phyloP scores from a whole-genome alignment of 2,888 invertebrate genomes.

The Allygus modestus region DNA sequence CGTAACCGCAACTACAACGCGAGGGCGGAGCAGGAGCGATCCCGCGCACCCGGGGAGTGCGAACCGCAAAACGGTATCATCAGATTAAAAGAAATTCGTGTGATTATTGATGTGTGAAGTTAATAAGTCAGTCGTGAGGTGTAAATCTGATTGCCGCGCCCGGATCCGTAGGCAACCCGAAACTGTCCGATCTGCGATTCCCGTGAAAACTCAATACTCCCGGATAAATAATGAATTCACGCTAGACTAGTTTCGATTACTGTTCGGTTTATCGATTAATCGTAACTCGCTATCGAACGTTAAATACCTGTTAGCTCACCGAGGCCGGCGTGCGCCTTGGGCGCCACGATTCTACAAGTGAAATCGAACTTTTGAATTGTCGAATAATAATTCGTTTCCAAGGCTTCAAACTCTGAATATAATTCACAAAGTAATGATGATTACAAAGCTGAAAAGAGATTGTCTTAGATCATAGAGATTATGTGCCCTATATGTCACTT shows the following conservation, averaged over 20 bases:
- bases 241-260: slow-evolving; percentile 59
- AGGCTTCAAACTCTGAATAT: no score
- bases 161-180: slow-evolving; percentile 22
- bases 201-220: slow-evolving; percentile 51
- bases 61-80: slow-evolving; percentile 36
- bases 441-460: no score
- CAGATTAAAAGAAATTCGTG: slow-evolving; percentile 31
- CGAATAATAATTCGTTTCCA: neutral
- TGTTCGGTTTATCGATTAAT: slow-evolving; percentile 50
- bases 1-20: neutral
- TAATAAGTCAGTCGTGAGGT: slow-evolving; percentile 31
- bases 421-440: no score
- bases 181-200: slow-evolving; percentile 42
- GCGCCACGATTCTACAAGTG: slow-evolving; percentile 19
- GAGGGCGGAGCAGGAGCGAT: neutral
- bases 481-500: no score
- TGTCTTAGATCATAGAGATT: no score
- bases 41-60: neutral
- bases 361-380: slow-evolving; percentile 3
- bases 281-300: slow-evolving; percentile 33
- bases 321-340: neutral
- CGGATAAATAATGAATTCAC: slow-evolving; percentile 56
- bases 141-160: slow-evolving; percentile 27
- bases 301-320: slow-evolving; percentile 44
- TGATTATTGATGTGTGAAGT: slow-evolving; percentile 53